Base-by-base conservation (phyloP, 35 echinoderm and acorn worm genomes). In the Anneissia japonica region DNA sequence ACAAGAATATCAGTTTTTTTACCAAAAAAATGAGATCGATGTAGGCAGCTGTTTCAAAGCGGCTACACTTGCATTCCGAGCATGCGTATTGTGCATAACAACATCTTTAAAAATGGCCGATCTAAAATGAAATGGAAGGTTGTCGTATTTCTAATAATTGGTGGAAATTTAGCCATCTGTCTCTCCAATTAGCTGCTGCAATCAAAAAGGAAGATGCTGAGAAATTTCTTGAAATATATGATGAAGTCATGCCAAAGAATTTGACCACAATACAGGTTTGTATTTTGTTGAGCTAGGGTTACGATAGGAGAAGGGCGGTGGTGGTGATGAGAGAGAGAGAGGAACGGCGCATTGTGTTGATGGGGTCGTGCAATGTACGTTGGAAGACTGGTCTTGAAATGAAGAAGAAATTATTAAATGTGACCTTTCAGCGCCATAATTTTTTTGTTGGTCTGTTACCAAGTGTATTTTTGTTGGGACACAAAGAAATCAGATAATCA, bases 141-240 rank as follows among this genome's bases (percentile, higher is more conserved):
- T 64, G 51, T 9, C 51, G 51, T 16, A 64, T 64, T 64, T 64
- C 51, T 64, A 64, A 64, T 64, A 64, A 64, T 64, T 64, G 51
- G 51, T 64, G 51, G 51, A 64, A 81, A 81, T 38, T 38, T 26
- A 36, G 36, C 79, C 79, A 39, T 81, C 79, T 81, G 1, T 36
- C 79, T 39, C 79, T 81, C 35, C 37, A 38, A 39, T 39, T 81
- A 30, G 79, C 79, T 38, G 35, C 16, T 81, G 79, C 79, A 81
- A 36, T 81, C 16, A 81, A 39, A 81, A 36, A 81, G 16, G 79
- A 36, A 39, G 79, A 81, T 81, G 79, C 79, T 39, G 79, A 81
- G 0, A 38, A 39, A 37, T 81, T 81, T 39, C 17, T 81, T 10
- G 38, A 36, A 40, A 39, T 81, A 37, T 81, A 81, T 39, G 79